These are phyloP conservation scores for Caiman crocodilus DNA, from an alignment of 2,797 vertebrate genomes.

Conservation along the genomic window DNA sequence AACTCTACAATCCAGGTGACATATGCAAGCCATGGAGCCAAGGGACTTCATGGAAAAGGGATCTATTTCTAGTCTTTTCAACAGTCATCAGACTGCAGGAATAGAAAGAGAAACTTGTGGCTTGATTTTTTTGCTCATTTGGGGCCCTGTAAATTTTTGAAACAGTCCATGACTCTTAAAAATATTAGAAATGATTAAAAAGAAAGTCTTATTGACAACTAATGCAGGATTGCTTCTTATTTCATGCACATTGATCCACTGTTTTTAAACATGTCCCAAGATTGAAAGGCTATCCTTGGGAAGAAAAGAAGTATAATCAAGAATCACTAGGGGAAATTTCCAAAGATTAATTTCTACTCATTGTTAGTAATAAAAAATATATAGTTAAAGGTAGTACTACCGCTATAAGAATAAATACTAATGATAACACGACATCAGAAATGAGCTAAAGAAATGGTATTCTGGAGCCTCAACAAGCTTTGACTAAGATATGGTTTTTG, in stretches of 20 bases:
- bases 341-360: neutral
- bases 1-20: neutral
- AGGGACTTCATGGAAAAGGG: neutral
- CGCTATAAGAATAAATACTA: neutral
- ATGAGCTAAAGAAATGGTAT: neutral
- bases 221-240: neutral
- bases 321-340: neutral
- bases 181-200: neutral
- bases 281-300: neutral
- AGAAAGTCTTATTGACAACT: neutral
- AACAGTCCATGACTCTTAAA: slow-evolving; percentile 24
- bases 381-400: neutral
- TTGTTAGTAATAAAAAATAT: neutral
- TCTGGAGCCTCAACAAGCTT: neutral
- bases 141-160: neutral
- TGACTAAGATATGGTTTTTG: neutral
- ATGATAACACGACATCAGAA: neutral
- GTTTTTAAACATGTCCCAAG: neutral
- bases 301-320: neutral
- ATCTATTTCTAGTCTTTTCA: neutral
- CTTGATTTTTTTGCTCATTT: slow-evolving; percentile 16
- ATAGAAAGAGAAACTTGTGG: neutral
- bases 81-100: neutral
- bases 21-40: rapidly evolving
- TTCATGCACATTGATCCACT: neutral